A percentile compares a stretch with the other conserved stretches of the same genome.
Conservation (phyloP, 2,888 invertebrate species). For the Hipparchia sbordonii region DNA sequence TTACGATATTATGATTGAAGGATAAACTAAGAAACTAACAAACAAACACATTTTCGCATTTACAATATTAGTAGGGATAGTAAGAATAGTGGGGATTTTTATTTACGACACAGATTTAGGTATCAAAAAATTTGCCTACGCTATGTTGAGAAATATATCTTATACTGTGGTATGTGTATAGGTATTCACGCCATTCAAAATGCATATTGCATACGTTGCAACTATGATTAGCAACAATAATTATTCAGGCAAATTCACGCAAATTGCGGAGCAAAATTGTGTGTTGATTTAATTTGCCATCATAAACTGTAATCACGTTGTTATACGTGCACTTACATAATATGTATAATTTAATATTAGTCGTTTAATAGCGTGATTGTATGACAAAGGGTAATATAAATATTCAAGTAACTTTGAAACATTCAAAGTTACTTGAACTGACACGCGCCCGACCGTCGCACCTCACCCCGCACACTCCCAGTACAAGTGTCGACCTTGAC, state of each 20-base stretch:
- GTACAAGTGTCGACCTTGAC: no score
- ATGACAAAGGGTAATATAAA: neutral
- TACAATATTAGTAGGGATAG: no score
- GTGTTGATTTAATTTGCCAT: constrained; percentile 11
- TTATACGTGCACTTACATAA: neutral
- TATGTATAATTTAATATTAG: neutral
- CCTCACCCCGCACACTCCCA: no score
- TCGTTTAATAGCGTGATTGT: neutral
- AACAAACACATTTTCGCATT: no score
- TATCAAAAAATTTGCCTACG: no score
- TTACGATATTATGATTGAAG: no score
- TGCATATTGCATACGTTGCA: neutral
- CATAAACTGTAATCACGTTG: neutral
- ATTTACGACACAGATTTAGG: no score
- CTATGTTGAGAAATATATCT: neutral
- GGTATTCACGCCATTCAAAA: neutral
- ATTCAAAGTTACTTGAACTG: no score
- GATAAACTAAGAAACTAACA: no score
- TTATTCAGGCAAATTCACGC: constrained; percentile 8
- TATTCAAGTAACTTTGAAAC: neutral
- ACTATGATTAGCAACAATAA: constrained; percentile 9
- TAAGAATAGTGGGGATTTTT: no score
- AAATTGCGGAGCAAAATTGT: neutral
- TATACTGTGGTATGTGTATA: neutral
- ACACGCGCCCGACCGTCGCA: no score